Conservation (phyloP, 2,113 vertebrate genomes). For the Haemorhous mexicanus region DNA sequence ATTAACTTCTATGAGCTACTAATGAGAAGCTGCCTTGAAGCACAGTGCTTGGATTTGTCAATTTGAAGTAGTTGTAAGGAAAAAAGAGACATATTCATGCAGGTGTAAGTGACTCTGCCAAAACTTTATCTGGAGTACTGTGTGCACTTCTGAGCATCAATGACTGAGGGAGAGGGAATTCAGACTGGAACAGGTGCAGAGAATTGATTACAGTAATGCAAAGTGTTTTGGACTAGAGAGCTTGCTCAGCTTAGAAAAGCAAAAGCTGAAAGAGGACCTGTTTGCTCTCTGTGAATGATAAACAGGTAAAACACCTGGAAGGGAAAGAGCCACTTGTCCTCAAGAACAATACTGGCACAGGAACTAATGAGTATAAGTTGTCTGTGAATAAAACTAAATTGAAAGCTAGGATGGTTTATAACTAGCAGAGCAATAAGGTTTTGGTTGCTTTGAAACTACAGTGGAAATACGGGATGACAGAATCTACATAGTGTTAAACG, state of each 20-base stretch:
- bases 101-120: slow-evolving; percentile 19
- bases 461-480: neutral
- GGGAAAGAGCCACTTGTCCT: neutral
- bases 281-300: neutral
- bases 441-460: neutral
- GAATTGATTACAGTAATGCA: neutral
- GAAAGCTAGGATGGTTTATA: neutral
- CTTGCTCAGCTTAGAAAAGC: neutral
- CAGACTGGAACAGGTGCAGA: slow-evolving; percentile 30
- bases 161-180: neutral
- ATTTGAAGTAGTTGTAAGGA: neutral
- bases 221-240: neutral
- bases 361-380: neutral
- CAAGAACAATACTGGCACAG: neutral
- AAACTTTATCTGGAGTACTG: neutral
- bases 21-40: neutral
- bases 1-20: neutral
- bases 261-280: neutral
- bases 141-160: neutral
- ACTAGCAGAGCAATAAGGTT: neutral
- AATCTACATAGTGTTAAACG: neutral
- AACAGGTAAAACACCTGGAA: slow-evolving; percentile 14
- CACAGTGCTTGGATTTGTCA: neutral
- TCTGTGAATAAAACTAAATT: neutral
- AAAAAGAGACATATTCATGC: neutral